These are phyloP conservation scores for Cyphomyrus plagiostoma DNA, from an alignment of 2,113 vertebrate genomes.

Conservation along the genomic window DNA sequence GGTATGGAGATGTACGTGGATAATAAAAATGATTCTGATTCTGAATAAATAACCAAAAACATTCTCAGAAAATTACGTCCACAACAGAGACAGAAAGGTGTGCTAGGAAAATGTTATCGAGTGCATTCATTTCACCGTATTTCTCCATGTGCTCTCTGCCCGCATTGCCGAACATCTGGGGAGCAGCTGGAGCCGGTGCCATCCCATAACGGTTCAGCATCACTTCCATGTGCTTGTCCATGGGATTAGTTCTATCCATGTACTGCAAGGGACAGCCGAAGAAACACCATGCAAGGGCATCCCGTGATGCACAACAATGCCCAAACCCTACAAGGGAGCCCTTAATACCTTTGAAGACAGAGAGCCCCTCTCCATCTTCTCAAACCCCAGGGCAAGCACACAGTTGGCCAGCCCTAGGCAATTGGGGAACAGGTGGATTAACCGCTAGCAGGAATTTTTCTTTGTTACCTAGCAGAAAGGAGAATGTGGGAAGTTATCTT, in stretches of 20 bases:
- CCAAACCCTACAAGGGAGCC: neutral
- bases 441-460: neutral
- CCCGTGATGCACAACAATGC: neutral
- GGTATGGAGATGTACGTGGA: neutral
- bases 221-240: slow-evolving; percentile 84
- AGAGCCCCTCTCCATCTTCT: slow-evolving; percentile 83
- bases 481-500: neutral
- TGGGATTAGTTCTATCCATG: slow-evolving; percentile 65
- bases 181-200: slow-evolving; percentile 56
- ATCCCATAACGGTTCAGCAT: slow-evolving; percentile 73
- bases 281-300: neutral
- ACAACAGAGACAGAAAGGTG: neutral
- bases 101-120: too few species aligned
- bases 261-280: slow-evolving; percentile 45
- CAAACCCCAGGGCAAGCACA: slow-evolving; percentile 89
- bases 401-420: slow-evolving; percentile 77
- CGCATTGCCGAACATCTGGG: slow-evolving; percentile 82
- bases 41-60: neutral
- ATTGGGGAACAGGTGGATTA: neutral
- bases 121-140: slow-evolving; percentile 67
- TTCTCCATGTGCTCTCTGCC: slow-evolving; percentile 92
- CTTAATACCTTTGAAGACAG: slow-evolving; percentile 56
- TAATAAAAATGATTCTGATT: too few species aligned
- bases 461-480: too few species aligned
- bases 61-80: neutral